A percentile compares a stretch with the other conserved stretches of the same genome.
Evolutionary conservation across 2,113 vertebrate genomes (phyloP).

Genomic region (Anser brachyrhynchus): DNA sequence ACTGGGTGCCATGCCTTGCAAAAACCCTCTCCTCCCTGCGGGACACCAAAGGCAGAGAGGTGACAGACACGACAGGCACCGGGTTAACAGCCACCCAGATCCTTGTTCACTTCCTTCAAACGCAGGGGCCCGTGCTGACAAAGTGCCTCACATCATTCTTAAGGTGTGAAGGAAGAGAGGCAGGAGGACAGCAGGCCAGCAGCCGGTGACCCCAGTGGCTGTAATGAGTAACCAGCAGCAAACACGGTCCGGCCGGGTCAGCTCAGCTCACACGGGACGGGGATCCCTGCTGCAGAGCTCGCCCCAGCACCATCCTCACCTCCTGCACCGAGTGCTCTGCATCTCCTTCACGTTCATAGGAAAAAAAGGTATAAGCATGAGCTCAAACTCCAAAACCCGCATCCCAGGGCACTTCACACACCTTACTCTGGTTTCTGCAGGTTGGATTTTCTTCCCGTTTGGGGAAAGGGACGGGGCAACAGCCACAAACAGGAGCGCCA

Average conservation of each 20-base stretch:
- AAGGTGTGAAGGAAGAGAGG: not conserved
- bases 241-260: not conserved
- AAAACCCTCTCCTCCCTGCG: not conserved
- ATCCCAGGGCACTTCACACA: not conserved
- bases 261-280: rapidly evolving
- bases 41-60: not conserved
- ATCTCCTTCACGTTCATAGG: not conserved
- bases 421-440: not conserved
- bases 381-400: not conserved
- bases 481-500: not conserved
- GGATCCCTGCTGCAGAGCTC: not conserved
- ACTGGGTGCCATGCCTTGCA: not conserved
- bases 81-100: not conserved
- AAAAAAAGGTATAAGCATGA: not conserved
- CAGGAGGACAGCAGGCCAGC: not conserved
- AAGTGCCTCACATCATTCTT: not conserved
- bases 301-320: not conserved
- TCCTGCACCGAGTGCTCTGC: not conserved
- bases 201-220: not conserved
- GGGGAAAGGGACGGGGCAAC: not conserved
- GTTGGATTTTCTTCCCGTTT: not conserved
- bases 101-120: slow-evolving; percentile 8
- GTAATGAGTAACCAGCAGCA: not conserved
- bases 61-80: not conserved
- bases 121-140: not conserved